phyloP scores from a whole-genome alignment of 2,888 invertebrate species.

The Petrolisthes cinctipes region DNA sequence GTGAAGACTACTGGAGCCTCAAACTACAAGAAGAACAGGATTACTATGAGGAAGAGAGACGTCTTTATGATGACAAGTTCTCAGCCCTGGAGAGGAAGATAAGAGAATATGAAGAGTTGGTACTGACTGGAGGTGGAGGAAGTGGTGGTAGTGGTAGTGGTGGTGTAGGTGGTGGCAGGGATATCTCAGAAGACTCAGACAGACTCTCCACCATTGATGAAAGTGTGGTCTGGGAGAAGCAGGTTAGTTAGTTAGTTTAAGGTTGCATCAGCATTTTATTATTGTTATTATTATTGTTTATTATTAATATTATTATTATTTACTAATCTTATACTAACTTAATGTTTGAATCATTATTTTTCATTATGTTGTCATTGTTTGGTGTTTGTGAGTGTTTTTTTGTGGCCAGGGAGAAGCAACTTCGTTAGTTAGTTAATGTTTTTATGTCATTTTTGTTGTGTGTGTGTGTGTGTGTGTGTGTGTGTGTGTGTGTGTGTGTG shows the following conservation, averaged over 20 bases:
- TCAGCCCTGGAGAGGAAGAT: constrained; percentile 81
- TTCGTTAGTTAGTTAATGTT: neutral
- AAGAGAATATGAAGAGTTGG: constrained; percentile 58
- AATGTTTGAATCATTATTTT: neutral
- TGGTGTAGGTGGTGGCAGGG: constrained; percentile 40
- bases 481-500: neutral
- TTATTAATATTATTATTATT: no score
- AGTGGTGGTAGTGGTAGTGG: constrained; percentile 41
- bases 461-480: neutral
- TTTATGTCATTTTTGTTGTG: neutral
- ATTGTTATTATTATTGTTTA: no score
- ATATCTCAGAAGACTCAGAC: constrained; percentile 70
- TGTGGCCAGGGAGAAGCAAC: neutral
- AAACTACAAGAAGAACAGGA: constrained; percentile 85
- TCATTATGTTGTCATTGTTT: neutral
- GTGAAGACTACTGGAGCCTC: constrained; percentile 85
- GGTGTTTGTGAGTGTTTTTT: neutral
- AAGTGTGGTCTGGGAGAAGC: constrained; percentile 78
- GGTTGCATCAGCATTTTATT: neutral
- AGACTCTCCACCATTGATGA: constrained; percentile 84
- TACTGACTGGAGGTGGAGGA: constrained; percentile 30
- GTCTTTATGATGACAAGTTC: constrained; percentile 75
- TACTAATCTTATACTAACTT: no score
- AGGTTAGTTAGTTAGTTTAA: constrained; percentile 67
- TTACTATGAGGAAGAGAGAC: constrained; percentile 76